Evolutionary conservation across 1,140 invertebrate species (phyloP), one percentile per base, ranked within the genome.

Genomic region (Harpegnathos saltator): DNA sequence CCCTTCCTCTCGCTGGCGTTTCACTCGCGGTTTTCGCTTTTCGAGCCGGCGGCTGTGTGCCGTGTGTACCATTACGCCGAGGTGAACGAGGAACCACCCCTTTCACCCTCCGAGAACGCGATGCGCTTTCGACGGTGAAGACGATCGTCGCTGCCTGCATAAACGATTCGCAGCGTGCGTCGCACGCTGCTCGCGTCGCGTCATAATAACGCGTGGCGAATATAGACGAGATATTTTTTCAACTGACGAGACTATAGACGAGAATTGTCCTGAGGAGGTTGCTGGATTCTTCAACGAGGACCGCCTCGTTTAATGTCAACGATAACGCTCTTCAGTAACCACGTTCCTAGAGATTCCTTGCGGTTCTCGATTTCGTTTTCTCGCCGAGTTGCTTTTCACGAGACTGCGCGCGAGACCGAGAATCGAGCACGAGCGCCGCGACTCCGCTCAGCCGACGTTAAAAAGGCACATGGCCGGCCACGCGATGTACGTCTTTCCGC

Each of bases 11-110:
- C 80, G 71, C 58, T 66, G 65, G 82, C 83, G 80, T 81, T 89
- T 75, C 65, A 75, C 84, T 86, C 81, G 82, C 85, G 87, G 87
- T 91, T 91, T 87, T 92, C 90, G 86, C 90, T 91, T 92, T 92
- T 91, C 89, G 85, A 85, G 81, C 89, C 89, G 69, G 59, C 63
- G 89, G 88, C 90, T 87, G 78, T 77, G 75, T 87, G 87, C 88
- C 85, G 83, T 83, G 83, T 90, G 89, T 90, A 89, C 91, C 90
- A 91, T 91, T 92, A 91, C 85, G 75, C 77, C 68, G 71, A n/a
- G n/a, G 58, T 58, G 84, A 81, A 86, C 69, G 88, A 86, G 82
- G 63, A 90, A 71, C 68, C 82, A 87, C 69, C 85, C 83, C 44
- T 71, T 54, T 71, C 66, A 29, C 68, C 73, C 74, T 61, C 33